Base-by-base conservation (phyloP, 1,140 invertebrate species). In the Melitaea cinxia region DNA sequence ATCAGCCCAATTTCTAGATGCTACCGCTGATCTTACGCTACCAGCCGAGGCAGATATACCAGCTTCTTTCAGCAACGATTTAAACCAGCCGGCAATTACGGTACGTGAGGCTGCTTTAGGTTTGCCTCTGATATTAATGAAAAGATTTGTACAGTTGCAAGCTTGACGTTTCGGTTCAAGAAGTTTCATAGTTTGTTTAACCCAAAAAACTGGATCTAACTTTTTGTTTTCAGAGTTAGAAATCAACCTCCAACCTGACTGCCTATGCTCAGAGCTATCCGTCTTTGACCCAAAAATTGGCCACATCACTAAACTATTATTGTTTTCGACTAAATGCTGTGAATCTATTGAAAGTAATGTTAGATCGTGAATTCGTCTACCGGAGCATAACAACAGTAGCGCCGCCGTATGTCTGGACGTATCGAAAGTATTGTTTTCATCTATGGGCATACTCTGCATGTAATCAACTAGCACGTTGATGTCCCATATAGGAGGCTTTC, bases 391-490 rank as follows among this genome's bases (percentile, higher is more conserved):
- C 12, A 64, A 14, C 2, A 64, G 26, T 15, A 68, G 21, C 2
- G 35, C 17, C 2, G 56, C 56, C 1, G 61, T 57, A 30, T 56
- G 47, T n/a, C 33, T 54, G 23, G 57, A 60, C 4, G 49, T 24
- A 17, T 37, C 37, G 14, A 59, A 69, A 12, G 55, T 24, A 49
- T 23, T 39, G 1, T 39, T 26, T 21, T 15, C 21, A 53, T 55
- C 12, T 10, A 26, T 10, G n/a, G n/a, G n/a, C n/a, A n/a, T n/a
- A n/a, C n/a, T 7, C 37, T 4, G 30, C 10, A 57, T n/a, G 19
- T 50, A 69, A 5, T 70, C 68, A 72, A 50, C 66, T 68, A 1
- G 74, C 75, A 24, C 74, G 72, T 37, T 63, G 58, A 55, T 65
- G 68, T 69, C 23, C 67, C 67, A 69, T 10, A 54, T 37, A 5